A percentile compares a stretch with the other conserved stretches of the same genome.
Conservation (phyloP, 2,888 invertebrate genomes). For the Phortica magna region DNA sequence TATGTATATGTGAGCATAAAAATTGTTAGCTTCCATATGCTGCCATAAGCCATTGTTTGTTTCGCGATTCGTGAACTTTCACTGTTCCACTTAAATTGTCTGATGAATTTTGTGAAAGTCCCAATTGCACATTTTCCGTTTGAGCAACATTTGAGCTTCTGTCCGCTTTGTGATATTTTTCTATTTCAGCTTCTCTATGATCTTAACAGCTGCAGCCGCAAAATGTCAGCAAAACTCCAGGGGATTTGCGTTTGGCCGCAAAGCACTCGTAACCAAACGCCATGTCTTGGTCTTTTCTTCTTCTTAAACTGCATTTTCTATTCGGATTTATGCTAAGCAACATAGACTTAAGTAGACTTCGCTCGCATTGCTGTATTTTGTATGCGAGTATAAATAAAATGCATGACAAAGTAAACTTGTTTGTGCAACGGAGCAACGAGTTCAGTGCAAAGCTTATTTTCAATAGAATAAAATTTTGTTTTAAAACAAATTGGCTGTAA, state of each 20-base stretch:
- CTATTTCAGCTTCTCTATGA: too few species aligned
- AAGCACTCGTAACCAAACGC: constrained; percentile 13
- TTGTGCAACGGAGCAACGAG: too few species aligned
- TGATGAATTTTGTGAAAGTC: too few species aligned
- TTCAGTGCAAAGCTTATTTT: too few species aligned
- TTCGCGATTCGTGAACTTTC: too few species aligned
- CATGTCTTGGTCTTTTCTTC: not conserved
- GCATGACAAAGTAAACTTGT: too few species aligned
- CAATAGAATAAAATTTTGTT: not conserved
- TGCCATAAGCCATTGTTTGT: too few species aligned
- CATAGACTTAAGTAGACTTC: constrained; percentile 7
- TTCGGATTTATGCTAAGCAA: constrained; percentile 11
- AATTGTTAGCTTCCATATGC: not conserved
- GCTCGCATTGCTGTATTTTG: not conserved
- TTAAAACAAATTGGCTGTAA: not conserved
- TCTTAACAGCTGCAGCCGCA: constrained; percentile 6
- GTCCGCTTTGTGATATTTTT: too few species aligned
- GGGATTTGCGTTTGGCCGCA: constrained; percentile 23
- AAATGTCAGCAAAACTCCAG: constrained; percentile 25
- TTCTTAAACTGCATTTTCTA: constrained; percentile 18
- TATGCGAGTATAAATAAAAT: too few species aligned
- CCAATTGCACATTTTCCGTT: too few species aligned
- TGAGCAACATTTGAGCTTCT: too few species aligned
- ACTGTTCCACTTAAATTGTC: too few species aligned
- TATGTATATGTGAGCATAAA: not conserved